Percentiles rank a stretch among this genome's conserved stretches.
These are phyloP conservation scores for Chanos chanos DNA, from an alignment of 2,797 vertebrate species.

Conservation along the genomic window DNA sequence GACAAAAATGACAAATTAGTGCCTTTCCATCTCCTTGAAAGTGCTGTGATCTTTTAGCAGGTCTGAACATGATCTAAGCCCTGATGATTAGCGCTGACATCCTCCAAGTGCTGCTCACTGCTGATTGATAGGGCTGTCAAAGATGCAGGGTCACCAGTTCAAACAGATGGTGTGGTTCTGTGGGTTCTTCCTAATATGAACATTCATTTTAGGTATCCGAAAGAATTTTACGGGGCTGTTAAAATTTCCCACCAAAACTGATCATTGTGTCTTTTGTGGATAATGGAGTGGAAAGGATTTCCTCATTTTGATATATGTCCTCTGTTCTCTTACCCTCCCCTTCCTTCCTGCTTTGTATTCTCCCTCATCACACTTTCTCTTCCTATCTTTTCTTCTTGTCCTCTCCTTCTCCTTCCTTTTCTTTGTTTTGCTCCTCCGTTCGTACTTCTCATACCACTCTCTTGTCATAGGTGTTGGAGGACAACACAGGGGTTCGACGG, in stretches of 20 bases:
- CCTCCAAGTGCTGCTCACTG: slow-evolving; percentile 8
- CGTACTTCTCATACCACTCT: neutral
- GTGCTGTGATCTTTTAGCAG: slow-evolving; percentile 51
- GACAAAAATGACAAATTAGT: neutral
- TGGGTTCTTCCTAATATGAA: neutral
- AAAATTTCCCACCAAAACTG: too few species aligned
- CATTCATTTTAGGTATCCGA: neutral
- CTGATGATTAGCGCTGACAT: slow-evolving; percentile 22
- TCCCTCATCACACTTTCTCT: neutral
- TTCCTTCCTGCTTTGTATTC: neutral
- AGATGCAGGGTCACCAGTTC: slow-evolving; percentile 25
- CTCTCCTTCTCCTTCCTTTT: neutral
- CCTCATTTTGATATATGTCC: neutral
- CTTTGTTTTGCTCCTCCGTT: neutral
- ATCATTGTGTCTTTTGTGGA: too few species aligned
- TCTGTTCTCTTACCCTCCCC: neutral
- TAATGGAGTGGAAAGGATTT: neutral
- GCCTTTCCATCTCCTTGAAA: slow-evolving; percentile 22
- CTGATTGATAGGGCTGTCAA: slow-evolving; percentile 29
- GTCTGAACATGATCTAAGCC: slow-evolving; percentile 31
- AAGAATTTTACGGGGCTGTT: too few species aligned
- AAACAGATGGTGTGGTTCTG: neutral
- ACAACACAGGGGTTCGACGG: slow-evolving; percentile 91
- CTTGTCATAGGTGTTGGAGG: slow-evolving; percentile 84
- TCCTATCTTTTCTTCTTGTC: neutral